Conservation (phyloP, 1,140 invertebrate species). For the Dendrolimus kikuchii region DNA sequence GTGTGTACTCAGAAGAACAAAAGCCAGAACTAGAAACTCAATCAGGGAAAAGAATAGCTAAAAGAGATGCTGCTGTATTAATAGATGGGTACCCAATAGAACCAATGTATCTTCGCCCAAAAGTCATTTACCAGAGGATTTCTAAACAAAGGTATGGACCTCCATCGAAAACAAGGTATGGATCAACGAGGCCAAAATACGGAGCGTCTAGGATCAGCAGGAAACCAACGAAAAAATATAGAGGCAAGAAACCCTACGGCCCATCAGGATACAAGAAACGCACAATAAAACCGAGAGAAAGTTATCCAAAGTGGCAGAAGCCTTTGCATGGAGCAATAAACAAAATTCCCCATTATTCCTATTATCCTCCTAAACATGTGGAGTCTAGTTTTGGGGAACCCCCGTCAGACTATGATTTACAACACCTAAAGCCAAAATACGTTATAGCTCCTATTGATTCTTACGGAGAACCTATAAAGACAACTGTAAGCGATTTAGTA, state of each 20-base stretch:
- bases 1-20: slow-evolving; percentile 15
- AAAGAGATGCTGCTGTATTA: slow-evolving; percentile 41
- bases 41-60: slow-evolving; percentile 23
- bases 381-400: slow-evolving; percentile 44
- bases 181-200: slow-evolving; percentile 23
- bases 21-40: slow-evolving; percentile 19
- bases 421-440: slow-evolving; percentile 20
- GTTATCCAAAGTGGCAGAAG: slow-evolving; percentile 25
- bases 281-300: slow-evolving; percentile 29
- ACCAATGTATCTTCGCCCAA: slow-evolving; percentile 33
- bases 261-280: slow-evolving; percentile 25
- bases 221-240: slow-evolving; percentile 29
- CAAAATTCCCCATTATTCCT: slow-evolving; percentile 23
- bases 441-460: slow-evolving; percentile 40
- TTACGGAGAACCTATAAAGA: slow-evolving; percentile 28
- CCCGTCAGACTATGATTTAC: slow-evolving; percentile 26
- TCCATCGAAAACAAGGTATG: slow-evolving; percentile 24
- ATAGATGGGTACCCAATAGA: slow-evolving; percentile 37
- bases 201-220: slow-evolving; percentile 15
- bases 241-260: slow-evolving; percentile 24
- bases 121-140: slow-evolving; percentile 44
- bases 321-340: slow-evolving; percentile 28
- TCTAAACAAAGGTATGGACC: slow-evolving; percentile 35
- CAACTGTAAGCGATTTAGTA: slow-evolving; percentile 13
- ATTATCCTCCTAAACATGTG: slow-evolving; percentile 20